A percentile compares a stretch with the other conserved stretches of the same genome.
Conservation (phyloP, 1,140 invertebrate species). For the Brachionus manjavacas region DNA sequence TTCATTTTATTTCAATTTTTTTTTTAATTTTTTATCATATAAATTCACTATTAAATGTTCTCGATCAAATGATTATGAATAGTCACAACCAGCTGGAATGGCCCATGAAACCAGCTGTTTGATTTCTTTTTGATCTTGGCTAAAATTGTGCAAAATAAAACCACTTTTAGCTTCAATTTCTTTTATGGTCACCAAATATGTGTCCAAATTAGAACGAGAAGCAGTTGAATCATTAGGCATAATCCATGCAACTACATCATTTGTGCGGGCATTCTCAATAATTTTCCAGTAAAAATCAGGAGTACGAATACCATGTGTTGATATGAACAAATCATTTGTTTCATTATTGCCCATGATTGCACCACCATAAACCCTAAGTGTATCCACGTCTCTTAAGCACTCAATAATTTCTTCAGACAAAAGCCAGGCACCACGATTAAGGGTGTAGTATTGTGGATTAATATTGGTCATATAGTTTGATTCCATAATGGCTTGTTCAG, state of each 20-base stretch:
- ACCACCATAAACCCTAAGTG: not conserved
- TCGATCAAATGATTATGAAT: not conserved
- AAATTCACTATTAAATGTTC: too few relatives aligned
- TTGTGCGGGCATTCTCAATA: not conserved
- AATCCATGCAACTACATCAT: not conserved
- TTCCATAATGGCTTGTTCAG: not conserved
- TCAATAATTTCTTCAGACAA: not conserved
- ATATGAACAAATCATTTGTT: not conserved
- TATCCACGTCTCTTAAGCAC: not conserved
- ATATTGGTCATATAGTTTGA: conserved; percentile 19
- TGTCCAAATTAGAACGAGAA: not conserved
- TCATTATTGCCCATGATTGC: not conserved
- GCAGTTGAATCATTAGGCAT: conserved; percentile 24
- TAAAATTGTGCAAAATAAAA: not conserved
- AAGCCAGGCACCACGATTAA: not conserved
- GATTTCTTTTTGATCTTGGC: not conserved
- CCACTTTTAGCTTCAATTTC: not conserved
- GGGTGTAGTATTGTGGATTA: not conserved
- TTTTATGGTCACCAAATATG: not conserved
- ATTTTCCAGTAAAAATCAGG: conserved; percentile 9
- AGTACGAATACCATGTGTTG: not conserved
- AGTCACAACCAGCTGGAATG: not conserved
- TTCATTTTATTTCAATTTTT: too few relatives aligned
- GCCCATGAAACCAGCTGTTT: not conserved
- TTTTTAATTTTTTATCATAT: too few relatives aligned